phyloP scores from a whole-genome alignment of 2,888 invertebrate species.

The Tolmerus cingulatus region DNA sequence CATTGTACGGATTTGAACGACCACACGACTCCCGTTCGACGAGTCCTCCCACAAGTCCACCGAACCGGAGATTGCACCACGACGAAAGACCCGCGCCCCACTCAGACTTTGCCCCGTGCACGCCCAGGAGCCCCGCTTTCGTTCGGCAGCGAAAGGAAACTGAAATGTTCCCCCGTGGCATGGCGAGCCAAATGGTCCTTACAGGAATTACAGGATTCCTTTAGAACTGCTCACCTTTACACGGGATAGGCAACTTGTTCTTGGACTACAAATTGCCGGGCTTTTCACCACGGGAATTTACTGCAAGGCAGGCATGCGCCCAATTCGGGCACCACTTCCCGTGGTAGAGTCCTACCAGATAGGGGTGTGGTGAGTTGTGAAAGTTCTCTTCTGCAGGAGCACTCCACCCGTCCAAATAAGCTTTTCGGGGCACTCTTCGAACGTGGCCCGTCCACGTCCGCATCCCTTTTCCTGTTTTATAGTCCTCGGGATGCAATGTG shows the following conservation, averaged over 20 bases:
- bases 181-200: not conserved
- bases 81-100: not conserved
- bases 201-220: conserved; percentile 26
- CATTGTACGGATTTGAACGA: not conserved
- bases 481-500: not conserved
- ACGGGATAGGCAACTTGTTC: not conserved
- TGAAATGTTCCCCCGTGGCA: not conserved
- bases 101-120: not conserved
- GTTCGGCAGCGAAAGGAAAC: conserved; percentile 28
- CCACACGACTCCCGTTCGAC: not conserved
- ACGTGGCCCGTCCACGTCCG: not conserved
- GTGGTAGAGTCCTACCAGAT: not conserved
- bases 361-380: not conserved
- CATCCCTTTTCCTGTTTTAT: not conserved
- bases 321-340: not conserved
- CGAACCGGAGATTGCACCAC: not conserved
- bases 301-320: not conserved
- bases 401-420: not conserved
- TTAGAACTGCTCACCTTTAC: conserved; percentile 12
- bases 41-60: not conserved
- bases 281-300: conserved; percentile 15
- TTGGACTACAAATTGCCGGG: not conserved
- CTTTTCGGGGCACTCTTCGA: not conserved
- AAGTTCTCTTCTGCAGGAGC: not conserved
- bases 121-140: not conserved